A percentile compares a stretch with the other conserved stretches of the same genome.
phyloP scores from a whole-genome alignment of 2,888 invertebrate genomes.

The Resseliella maxima region DNA sequence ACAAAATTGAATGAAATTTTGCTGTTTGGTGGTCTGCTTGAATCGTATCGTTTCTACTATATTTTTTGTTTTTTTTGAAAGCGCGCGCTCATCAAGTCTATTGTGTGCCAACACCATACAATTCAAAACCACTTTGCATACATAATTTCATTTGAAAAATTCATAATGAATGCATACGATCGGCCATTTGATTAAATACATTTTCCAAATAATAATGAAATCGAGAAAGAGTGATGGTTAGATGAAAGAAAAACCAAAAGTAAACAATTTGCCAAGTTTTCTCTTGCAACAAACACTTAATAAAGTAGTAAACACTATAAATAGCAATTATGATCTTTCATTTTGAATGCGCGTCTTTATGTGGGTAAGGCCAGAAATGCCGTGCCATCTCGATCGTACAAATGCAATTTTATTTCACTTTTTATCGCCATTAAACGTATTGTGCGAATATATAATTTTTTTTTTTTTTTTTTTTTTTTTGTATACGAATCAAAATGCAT shows the following conservation, averaged over 20 bases:
- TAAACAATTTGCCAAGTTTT: background rate
- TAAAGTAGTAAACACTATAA: constrained; percentile 51
- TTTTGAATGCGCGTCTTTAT: constrained; percentile 17
- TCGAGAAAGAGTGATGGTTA: constrained; percentile 27
- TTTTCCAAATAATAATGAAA: constrained; percentile 51
- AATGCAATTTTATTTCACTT: constrained; percentile 25
- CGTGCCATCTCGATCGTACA: background rate
- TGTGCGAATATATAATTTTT: background rate
- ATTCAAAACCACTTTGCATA: constrained; percentile 51
- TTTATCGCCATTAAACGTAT: constrained; percentile 21
- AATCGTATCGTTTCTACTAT: background rate
- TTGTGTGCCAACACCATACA: constrained; percentile 51
- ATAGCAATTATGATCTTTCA: constrained; percentile 53
- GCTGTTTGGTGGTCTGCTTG: constrained; percentile 36
- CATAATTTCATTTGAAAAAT: constrained; percentile 18
- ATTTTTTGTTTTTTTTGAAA: background rate
- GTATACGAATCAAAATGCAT: background rate
- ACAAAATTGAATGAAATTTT: constrained; percentile 7
- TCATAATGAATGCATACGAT: constrained; percentile 4
- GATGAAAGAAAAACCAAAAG: background rate
- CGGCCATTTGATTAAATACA: background rate
- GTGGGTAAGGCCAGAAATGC: constrained; percentile 6
- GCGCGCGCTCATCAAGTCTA: background rate
- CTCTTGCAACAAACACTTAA: constrained; percentile 53
- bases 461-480: no score